Conservation (phyloP, 2,888 invertebrate genomes). For the Panorpa germanica region DNA sequence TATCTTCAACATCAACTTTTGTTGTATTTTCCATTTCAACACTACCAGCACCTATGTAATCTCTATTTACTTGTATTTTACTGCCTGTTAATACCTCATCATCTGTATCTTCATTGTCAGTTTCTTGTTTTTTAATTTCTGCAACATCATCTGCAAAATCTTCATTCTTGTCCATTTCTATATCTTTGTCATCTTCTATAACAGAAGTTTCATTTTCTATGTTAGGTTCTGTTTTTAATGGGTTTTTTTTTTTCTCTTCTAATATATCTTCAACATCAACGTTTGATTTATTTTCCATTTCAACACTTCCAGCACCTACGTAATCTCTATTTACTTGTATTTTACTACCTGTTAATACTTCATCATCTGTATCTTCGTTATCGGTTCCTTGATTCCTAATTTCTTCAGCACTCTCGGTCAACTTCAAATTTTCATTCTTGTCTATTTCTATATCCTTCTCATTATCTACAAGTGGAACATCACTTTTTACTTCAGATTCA, state of each 20-base stretch:
- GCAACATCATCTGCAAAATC: not conserved
- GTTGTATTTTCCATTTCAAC: not conserved
- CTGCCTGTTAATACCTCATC: not conserved
- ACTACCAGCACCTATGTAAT: not conserved
- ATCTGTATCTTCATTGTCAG: slow-evolving; percentile 3
- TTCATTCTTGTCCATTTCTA: slow-evolving; percentile 1
- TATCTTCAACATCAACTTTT: not conserved
- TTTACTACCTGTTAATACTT: too few relatives aligned
- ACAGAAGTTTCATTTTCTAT: slow-evolving; percentile 1
- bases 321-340: too few relatives aligned
- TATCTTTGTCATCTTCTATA: slow-evolving; percentile 1
- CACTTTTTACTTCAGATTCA: slow-evolving; percentile 2
- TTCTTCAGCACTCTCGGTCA: too few relatives aligned
- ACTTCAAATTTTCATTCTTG: too few relatives aligned
- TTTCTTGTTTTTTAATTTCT: not conserved
- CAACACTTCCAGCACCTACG: too few relatives aligned
- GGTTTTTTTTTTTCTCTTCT: slow-evolving; percentile 1
- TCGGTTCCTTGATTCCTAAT: too few relatives aligned
- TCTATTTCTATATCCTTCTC: not conserved
- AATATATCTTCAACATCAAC: too few relatives aligned
- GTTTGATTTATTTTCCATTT: too few relatives aligned
- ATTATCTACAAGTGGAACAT: not conserved
- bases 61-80: too few relatives aligned
- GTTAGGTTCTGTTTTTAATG: not conserved
- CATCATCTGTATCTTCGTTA: too few relatives aligned